Base-by-base conservation (phyloP, 2,888 invertebrate species). In the Aquatica leii region DNA sequence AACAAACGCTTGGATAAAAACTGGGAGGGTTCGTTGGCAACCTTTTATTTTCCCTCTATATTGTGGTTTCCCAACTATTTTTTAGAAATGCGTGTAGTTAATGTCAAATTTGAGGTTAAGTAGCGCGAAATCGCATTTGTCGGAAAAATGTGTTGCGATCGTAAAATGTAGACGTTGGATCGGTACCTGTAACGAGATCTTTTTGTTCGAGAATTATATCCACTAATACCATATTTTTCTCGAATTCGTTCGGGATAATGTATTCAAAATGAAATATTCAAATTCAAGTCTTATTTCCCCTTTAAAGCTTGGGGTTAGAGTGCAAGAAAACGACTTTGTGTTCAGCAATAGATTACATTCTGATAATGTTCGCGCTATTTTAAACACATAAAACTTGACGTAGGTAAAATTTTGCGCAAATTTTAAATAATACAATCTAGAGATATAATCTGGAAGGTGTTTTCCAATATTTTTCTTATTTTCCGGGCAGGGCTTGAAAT, bases 301-400 rank as follows among this genome's bases (percentile, higher is more conserved):
- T 72, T 73, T 74, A 76, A 73, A 76, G 72, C 73, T 74, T 73
- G 73, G 73, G 75, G 56, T 74, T 78, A 77, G 78, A 78, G 78
- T 77, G 77, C 78, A 77, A 79, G 78, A 75, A 74, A 76, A 78
- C 78, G 78, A 78, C 78, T 79, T 77, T 73, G 76, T 77, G 74
- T 74, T 69, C 69, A 63, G 72, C 72, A 66, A 74, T 73, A 71
- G 71, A 75, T 75, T 73, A 73, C 71, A 66, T 59, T 55, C 56
- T 55, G 55, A 61, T 51, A 69, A 43, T 43, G 41, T 43, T 43
- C 41, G n/a, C 41, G 41, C 41, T 43, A 43, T 43, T 43, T 43
- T 43, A 43, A 43, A 43, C 12, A 14, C 41, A 43, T 43, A 43
- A 15, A 43, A 43, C 14, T 14, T 43, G 41, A 12, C 46, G 57